Base-by-base conservation (phyloP, 2,888 invertebrate species). In the Blastobasis adustella region DNA sequence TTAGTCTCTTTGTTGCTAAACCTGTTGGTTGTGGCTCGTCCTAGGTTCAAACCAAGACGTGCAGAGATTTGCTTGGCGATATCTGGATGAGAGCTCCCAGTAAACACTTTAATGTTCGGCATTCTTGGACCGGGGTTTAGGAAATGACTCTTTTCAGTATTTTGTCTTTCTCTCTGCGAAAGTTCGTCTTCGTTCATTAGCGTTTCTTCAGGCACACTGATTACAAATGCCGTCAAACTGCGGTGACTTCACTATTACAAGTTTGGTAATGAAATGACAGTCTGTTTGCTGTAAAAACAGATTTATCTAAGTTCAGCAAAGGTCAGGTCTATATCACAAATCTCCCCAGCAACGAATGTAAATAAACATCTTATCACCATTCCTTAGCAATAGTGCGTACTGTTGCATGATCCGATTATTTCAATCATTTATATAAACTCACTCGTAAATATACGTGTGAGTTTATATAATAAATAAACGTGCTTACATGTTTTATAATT, bases 61-160 rank as follows among this genome's bases (percentile, higher is more conserved):
- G 97, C 95, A 62, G 96, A 96, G 67, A 99, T 98, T 76, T 95
- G 93, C 77, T 96, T 96, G n/a, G 98, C 97, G 62, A 99, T 90
- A 76, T 99, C 98, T 47, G 96, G 96, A 88, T 99, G 98, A 54
- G 98, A 98, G 59, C 96, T 96, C 58, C 99, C 99, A 73, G 96
- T 96, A 88, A 99, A 99, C 65, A 99, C 96, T 91, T 99, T 99
- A 71, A 99, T 99, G 88, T 99, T 99, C 70, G 99, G 99, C 99
- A 99, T 99, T 90, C 91, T 88, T 51, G 77, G 69, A 56, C 75
- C 71, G 51, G 76, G 77, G 52, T 76, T 70, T 10, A 63, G 67
- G 53, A 76, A 70, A 48, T 62, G 63, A 52, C 51, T 63, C 55
- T 63, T 61, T 58, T 66, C 58, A 49, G 58, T 67, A 53, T 69